Base-by-base conservation (phyloP, 2,888 invertebrate species). In the Cantharis lateralis region DNA sequence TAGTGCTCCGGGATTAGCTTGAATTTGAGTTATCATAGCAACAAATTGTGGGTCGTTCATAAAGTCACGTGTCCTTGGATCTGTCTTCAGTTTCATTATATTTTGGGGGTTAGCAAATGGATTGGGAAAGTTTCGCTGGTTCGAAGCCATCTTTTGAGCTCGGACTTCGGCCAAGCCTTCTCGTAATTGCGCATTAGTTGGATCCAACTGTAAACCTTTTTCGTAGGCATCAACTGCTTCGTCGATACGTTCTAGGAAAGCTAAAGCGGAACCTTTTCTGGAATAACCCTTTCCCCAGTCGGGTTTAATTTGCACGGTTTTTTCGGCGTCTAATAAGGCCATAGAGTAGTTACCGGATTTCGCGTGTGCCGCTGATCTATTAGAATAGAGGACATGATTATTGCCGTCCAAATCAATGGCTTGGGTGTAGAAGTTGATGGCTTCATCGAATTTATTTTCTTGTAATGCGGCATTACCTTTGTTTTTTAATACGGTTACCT, bases 281-380 rank as follows among this genome's bases (percentile, higher is more conserved):
- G 97, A 96, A 87, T 96, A 96, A 0, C 95, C 95, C 87, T 97
- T 97, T 1, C 92, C 91, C 97, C 97, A 98, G 76, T 93, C 92
- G 10, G 96, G 93, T 86, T 96, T 96, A 15, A 97, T 83, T 69
- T 91, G 87, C 10, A 98, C 91, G 0, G 96, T 96, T 85, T 93
- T 93, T 79, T 96, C 94, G 0, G 97, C 98, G 90, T 98, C 98
- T 80, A 92, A 91, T 26, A 97, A 88, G 0, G 98, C 96, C 78
- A 93, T 91, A 1, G 89, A 87, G 84, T 93, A 97, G 80, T 94
- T 92, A 20, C 91, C 93, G 68, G 93, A 91, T 89, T 96, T 97
- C 1, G 96, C 95, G 85, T 94, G 93, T 7, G 97, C 97, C 7
- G 97, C 97, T 0, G 97, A 97, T 74, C 98, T 92, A 88, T 98